Evolutionary conservation across 2,113 vertebrate genomes (phyloP), one percentile per base, ranked within the genome.

Genomic region (Bothrops jararaca): DNA sequence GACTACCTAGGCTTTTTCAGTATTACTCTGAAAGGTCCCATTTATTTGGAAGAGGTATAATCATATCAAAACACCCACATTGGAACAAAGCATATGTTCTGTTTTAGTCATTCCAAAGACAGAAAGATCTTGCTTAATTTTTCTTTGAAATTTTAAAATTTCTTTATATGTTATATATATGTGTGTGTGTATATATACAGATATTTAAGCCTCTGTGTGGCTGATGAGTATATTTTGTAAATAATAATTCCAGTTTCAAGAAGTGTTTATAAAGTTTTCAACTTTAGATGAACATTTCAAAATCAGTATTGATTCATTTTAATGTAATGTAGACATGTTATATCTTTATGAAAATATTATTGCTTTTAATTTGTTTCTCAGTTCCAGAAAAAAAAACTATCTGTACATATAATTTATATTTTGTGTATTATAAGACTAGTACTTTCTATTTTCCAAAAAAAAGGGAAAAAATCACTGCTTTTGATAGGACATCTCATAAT

Each of bases 61-160:
- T 97, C 93, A 90, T 95, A 94, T 95, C 94, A 94, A 93, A 94
- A 88, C 7, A 34, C 54, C 42, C 45, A 52, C 64, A 95, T 97
- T 94, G 97, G 97, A 97, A 96, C 97, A 85, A 95, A 94, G 94
- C 39, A 88, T 13, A 58, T 20, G 86, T 93, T 92, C 90, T 94
- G 91, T 95, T 95, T 90, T 87, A 96, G 95, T 97, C 98, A 97
- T 98, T 97, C 98, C 97, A 98, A 98, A 98, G 97, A 97, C 87
- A 94, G 95, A 96, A 93, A 92, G 74, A 94, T 93, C 94, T 94
- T 91, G 91, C 92, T 95, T 95, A 92, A 90, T 93, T 95, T 93
- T 95, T 92, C 26, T 92, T 94, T 96, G 86, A 95, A 34, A 95
- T 94, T 96, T 95, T 94, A 90, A 50, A 91, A 69, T 92, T 96